phyloP scores from a whole-genome alignment of 2,113 vertebrate genomes.

The Cavia porcellus region DNA sequence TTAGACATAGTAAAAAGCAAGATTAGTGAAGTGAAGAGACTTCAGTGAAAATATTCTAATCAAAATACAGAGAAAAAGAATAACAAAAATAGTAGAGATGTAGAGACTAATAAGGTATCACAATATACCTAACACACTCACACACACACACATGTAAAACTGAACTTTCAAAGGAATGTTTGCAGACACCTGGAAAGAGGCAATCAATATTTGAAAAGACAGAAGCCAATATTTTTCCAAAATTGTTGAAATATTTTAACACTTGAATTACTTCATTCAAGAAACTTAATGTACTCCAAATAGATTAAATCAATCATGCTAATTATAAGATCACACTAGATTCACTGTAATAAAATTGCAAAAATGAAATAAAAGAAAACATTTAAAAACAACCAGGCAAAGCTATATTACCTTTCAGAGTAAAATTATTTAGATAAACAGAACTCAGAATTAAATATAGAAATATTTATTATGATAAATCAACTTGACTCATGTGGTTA shows the following conservation, averaged over 20 bases:
- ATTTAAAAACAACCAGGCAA: not conserved
- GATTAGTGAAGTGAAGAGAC: constrained; percentile 20
- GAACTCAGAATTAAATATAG: not conserved
- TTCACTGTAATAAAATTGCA: not conserved
- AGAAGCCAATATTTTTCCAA: not conserved
- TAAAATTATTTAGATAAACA: not conserved
- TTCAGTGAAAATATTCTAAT: not conserved
- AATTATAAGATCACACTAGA: not conserved
- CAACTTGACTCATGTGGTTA: not conserved
- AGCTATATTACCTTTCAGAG: not conserved
- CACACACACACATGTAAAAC: not conserved
- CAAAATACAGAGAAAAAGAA: not conserved
- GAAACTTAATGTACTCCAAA: not conserved
- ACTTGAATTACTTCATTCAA: not conserved
- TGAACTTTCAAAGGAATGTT: not conserved
- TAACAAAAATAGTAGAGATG: not conserved
- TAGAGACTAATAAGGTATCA: not conserved
- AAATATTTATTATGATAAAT: not conserved
- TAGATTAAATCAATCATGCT: not conserved
- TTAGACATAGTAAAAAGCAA: not conserved
- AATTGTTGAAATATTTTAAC: constrained; percentile 1
- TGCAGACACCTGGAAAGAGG: not conserved
- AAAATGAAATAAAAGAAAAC: not conserved
- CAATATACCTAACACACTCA: not conserved
- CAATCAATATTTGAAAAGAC: constrained; percentile 20